These are phyloP conservation scores for Phyllopteryx taeniolatus DNA, from an alignment of 2,113 vertebrate genomes.

Conservation along the genomic window DNA sequence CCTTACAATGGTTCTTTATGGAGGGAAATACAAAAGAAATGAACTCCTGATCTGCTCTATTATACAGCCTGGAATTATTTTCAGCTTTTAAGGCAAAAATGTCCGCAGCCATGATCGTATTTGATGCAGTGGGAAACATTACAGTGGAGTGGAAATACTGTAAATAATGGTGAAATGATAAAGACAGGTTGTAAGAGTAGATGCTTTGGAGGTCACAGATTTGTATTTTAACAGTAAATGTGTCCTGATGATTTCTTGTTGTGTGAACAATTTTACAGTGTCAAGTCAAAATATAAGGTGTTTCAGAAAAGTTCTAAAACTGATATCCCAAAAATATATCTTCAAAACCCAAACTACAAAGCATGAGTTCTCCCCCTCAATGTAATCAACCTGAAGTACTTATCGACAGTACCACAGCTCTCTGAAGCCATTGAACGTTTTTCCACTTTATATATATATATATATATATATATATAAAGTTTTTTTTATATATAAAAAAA, in stretches of 20 bases:
- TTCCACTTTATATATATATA: too few species aligned
- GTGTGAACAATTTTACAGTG: background rate
- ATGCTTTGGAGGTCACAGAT: background rate
- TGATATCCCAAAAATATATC: too few species aligned
- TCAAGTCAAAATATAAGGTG: too few species aligned
- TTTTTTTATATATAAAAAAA: too few species aligned
- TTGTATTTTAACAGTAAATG: background rate
- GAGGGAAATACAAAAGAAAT: constrained; percentile 39
- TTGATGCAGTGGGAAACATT: constrained; percentile 20
- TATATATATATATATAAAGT: too few species aligned
- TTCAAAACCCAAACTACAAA: too few species aligned
- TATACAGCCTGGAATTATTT: constrained; percentile 43
- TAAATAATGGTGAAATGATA: constrained; percentile 28
- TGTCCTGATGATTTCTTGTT: background rate
- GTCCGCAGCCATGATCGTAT: constrained; percentile 40
- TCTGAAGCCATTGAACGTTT: too few species aligned
- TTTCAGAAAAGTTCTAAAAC: too few species aligned
- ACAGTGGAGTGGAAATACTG: constrained; percentile 1
- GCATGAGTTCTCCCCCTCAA: too few species aligned
- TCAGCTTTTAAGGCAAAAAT: constrained; percentile 27
- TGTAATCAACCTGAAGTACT: too few species aligned
- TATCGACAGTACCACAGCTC: too few species aligned
- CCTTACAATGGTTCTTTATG: constrained; percentile 46
- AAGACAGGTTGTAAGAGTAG: background rate
- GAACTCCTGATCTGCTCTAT: constrained; percentile 37